Conservation (phyloP, 2,797 vertebrate species). For the Epinephelus awoara region DNA sequence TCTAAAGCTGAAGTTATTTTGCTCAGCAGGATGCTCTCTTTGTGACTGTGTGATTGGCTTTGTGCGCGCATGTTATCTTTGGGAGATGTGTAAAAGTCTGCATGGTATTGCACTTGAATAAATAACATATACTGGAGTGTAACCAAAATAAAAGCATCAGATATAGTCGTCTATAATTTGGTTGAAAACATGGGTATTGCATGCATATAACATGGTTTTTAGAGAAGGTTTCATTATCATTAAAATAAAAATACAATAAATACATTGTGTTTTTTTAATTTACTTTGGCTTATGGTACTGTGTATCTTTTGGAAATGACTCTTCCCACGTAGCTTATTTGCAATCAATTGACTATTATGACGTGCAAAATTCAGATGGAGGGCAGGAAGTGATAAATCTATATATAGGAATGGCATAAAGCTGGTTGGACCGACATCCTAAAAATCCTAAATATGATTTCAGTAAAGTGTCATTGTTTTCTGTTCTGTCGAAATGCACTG, state of each 20-base stretch:
- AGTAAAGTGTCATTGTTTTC: too few relatives aligned
- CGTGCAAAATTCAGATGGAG: too few relatives aligned
- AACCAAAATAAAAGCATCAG: constrained; percentile 48
- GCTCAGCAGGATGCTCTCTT: constrained; percentile 36
- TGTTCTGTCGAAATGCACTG: too few relatives aligned
- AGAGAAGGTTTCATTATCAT: constrained; percentile 43
- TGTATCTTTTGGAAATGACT: constrained; percentile 48
- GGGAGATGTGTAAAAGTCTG: constrained; percentile 22
- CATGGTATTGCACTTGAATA: constrained; percentile 55
- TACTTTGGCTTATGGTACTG: constrained; percentile 53
- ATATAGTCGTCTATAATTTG: constrained; percentile 31
- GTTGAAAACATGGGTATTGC: constrained; percentile 38
- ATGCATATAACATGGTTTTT: constrained; percentile 54
- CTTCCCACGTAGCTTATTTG: constrained; percentile 12
- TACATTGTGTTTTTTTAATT: constrained; percentile 43
- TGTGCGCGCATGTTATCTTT: constrained; percentile 29
- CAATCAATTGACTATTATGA: too few relatives aligned
- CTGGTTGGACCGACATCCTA: too few relatives aligned
- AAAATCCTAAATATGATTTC: too few relatives aligned
- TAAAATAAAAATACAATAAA: constrained; percentile 44
- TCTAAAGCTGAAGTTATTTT: constrained; percentile 28
- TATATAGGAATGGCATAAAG: too few relatives aligned
- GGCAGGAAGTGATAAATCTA: too few relatives aligned
- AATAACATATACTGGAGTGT: constrained; percentile 38
- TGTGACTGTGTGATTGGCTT: constrained; percentile 30